Base-by-base conservation (phyloP, 2,888 invertebrate genomes). In the Globia sparganii region DNA sequence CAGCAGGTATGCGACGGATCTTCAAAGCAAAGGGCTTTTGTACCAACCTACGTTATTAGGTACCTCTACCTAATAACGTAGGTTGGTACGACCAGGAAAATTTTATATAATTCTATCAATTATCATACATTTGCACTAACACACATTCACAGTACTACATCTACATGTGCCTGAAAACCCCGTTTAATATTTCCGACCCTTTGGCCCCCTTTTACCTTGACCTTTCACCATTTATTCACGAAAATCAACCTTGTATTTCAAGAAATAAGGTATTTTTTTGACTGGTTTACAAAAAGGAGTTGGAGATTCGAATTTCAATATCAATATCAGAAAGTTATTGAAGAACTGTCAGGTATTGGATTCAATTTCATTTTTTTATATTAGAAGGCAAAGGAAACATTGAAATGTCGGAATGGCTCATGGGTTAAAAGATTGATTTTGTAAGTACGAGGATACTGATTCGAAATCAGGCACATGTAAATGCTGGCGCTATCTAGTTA, bases 341-440 rank as follows among this genome's bases (percentile, higher is more conserved):
- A 87, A 87, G 83, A 88, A 84, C 80, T 86, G 88, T 86, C 88
- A 88, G 83, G 79, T 88, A 82, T 80, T 80, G 78, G 87, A 88
- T 87, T 84, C 76, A 80, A 82, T 84, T 81, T 80, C 76, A 62
- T 80, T 83, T 85, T 85, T 43, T 65, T 79, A 49, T 69, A 72
- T 80, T 43, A 49, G 53, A 13, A 72, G 56, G 68, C 62, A 69
- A 70, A 62, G 65, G 66, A 66, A 70, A 56, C 43, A 21, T 28
- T 59, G 59, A 34, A 43, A 64, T 58, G 21, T 21, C 1, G 28
- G 46, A 46, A 40, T 49, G 21, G 65, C 6, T 0, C 2, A 3
- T 31, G 46, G 59, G 62, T 64, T 68, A 40, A 31, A 8, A 15
- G 13, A 40, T 28, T 4, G 25, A 31, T 8, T 72, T 49, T 1